Conservation (phyloP, 1,140 invertebrate species). For the Drosophila miranda region DNA sequence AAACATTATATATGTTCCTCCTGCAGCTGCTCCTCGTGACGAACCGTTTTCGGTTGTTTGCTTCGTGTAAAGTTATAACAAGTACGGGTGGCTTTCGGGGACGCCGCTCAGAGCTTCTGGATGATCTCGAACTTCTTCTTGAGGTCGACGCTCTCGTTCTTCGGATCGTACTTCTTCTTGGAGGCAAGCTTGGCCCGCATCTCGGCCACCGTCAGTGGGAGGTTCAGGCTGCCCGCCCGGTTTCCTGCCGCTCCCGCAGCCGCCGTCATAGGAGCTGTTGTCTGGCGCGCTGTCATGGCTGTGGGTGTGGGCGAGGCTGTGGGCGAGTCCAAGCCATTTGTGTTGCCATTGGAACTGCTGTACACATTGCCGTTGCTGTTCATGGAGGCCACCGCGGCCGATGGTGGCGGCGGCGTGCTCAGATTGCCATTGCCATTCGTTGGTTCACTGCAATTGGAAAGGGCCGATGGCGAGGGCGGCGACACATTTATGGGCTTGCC, state of each 20-base stretch:
- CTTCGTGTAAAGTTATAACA: conserved; percentile 54
- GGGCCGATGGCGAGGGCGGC: conserved; percentile 7
- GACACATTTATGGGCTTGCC: conserved; percentile 86
- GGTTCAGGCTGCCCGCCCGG: conserved; percentile 84
- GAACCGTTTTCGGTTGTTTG: background rate
- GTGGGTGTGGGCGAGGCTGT: conserved; percentile 46
- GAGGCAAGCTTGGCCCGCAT: conserved; percentile 92
- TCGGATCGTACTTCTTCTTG: conserved; percentile 93
- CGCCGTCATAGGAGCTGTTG: background rate
- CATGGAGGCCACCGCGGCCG: conserved; percentile 58
- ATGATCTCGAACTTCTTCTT: conserved; percentile 96
- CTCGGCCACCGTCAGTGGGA: conserved; percentile 94
- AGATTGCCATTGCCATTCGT: conserved; percentile 39
- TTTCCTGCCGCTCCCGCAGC: conserved; percentile 27
- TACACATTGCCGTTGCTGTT: conserved; percentile 69
- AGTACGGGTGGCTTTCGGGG: conserved; percentile 32
- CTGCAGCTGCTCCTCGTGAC: conserved; percentile 1
- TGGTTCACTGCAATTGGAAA: conserved; percentile 9
- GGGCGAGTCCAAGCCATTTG: conserved; percentile 36
- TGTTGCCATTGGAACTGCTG: conserved; percentile 52
- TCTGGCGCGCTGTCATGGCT: conserved; percentile 7
- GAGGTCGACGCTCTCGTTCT: conserved; percentile 93
- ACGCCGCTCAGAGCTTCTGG: conserved; percentile 88
- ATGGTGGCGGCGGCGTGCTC: conserved; percentile 63
- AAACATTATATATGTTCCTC: conserved; percentile 54